Evolutionary conservation across 2,113 vertebrate species (phyloP).

Genomic region (Meriones unguiculatus): DNA sequence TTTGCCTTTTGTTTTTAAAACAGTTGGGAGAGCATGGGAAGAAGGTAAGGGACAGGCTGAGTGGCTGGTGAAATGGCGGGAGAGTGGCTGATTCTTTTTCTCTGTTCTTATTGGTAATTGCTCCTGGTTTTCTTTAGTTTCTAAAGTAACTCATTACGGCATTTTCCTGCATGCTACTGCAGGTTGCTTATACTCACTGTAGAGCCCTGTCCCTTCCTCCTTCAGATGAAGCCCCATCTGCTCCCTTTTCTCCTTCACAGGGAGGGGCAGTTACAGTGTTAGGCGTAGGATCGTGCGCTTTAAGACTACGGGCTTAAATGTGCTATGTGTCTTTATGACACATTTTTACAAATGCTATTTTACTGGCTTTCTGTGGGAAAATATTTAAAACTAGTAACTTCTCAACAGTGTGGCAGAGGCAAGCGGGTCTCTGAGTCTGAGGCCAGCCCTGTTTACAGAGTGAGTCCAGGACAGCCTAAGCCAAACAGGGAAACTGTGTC

Average conservation of each 20-base stretch:
- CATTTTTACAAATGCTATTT: constrained; percentile 16
- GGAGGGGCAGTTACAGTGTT: background rate
- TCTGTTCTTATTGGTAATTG: background rate
- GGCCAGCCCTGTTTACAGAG: too few relatives aligned
- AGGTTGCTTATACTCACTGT: background rate
- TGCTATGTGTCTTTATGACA: background rate
- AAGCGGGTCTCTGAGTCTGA: too few relatives aligned
- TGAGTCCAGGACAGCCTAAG: too few relatives aligned
- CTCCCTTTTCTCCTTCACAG: background rate
- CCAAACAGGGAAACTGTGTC: too few relatives aligned
- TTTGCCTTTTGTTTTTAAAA: background rate
- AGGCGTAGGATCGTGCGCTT: background rate
- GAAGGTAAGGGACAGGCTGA: background rate
- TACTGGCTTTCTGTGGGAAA: constrained; percentile 64
- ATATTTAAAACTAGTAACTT: constrained; percentile 70
- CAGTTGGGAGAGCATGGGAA: background rate
- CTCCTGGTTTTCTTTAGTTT: background rate
- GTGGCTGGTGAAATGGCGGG: background rate
- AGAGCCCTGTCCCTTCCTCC: background rate
- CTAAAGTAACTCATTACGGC: too few relatives aligned
- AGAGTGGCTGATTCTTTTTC: background rate
- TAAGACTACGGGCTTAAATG: background rate
- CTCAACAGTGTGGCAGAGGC: background rate
- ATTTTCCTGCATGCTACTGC: too few relatives aligned
- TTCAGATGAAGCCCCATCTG: background rate